Conservation (phyloP, 2,888 invertebrate species). For the Pimpla rufipes region DNA sequence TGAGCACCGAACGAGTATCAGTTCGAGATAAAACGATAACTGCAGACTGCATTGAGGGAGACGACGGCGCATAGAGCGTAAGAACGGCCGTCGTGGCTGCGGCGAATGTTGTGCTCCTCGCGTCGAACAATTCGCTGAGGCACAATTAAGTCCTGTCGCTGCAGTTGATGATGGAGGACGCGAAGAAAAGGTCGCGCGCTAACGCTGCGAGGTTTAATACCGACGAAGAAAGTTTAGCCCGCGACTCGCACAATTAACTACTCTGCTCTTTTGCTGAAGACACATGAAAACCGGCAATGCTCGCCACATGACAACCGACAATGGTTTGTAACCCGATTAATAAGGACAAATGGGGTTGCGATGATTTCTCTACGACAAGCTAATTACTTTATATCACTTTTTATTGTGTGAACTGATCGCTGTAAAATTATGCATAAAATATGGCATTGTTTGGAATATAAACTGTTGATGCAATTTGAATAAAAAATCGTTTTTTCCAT, state of each 20-base stretch:
- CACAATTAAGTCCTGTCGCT: constrained; percentile 4
- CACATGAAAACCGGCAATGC: too few relatives aligned
- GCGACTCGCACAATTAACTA: background rate
- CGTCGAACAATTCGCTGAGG: background rate
- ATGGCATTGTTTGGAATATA: too few relatives aligned
- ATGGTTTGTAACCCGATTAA: too few relatives aligned
- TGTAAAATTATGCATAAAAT: too few relatives aligned
- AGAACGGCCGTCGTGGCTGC: background rate
- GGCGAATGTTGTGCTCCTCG: background rate
- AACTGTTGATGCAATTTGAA: too few relatives aligned
- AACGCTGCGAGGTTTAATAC: background rate
- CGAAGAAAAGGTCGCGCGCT: background rate
- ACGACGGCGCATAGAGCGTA: background rate
- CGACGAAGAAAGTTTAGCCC: background rate
- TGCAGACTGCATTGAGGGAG: background rate
- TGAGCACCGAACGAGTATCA: background rate
- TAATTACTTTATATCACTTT: too few relatives aligned
- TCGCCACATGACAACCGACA: too few relatives aligned
- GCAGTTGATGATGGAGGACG: background rate
- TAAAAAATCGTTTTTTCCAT: too few relatives aligned
- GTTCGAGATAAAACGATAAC: background rate
- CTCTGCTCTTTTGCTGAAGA: background rate
- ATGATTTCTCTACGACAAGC: too few relatives aligned
- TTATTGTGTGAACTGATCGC: too few relatives aligned
- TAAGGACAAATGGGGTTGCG: too few relatives aligned